Evolutionary conservation across 2,888 invertebrate genomes (phyloP), one percentile per base, ranked within the genome.

Genomic region (Macaria liturata): DNA sequence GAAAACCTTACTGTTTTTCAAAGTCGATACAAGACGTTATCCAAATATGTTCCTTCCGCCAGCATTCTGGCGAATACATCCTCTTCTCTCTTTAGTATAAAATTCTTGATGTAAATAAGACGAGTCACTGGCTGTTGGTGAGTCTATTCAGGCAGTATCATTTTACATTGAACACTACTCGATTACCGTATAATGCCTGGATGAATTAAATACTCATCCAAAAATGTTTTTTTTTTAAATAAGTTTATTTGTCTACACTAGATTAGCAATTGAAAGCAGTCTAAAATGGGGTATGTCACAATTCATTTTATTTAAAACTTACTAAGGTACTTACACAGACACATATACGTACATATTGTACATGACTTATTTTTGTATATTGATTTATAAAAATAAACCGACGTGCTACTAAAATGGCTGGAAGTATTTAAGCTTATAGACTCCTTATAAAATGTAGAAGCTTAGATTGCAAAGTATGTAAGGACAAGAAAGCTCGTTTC

Each of bases 101-200:
- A 62, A 54, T 44, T 54, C n/a, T 57, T 39, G 32, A 42, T 44
- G 34, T 47, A 46, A 49, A 52, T 44, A 34, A 47, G 44, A 49
- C 30, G 31, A 20, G 30, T 42, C 59, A 43, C 46, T 32, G 54
- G 57, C 59, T 59, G 45, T 61, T 61, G 57, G 62, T 30, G n/a
- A 20, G 51, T 52, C 59, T 57, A 61, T 67, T 68, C 63, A 64
- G 57, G 58, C 62, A 60, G 61, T 66, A 61, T 68, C 67, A 65
- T 64, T 67, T 68, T 67, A 71, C 68, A 68, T 66, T 62, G 60
- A 62, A 62, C 55, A 65, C 60, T 61, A 56, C 61, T 61, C 66
- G 62, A 69, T 68, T 67, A 67, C 62, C 42, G 54, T 54, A 39
- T 51, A 1, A 20, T 20, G 48, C 56, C 34, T 7, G 34, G 4